Evolutionary conservation across 1,140 invertebrate genomes (phyloP).

Genomic region (Archivesica marissinica): DNA sequence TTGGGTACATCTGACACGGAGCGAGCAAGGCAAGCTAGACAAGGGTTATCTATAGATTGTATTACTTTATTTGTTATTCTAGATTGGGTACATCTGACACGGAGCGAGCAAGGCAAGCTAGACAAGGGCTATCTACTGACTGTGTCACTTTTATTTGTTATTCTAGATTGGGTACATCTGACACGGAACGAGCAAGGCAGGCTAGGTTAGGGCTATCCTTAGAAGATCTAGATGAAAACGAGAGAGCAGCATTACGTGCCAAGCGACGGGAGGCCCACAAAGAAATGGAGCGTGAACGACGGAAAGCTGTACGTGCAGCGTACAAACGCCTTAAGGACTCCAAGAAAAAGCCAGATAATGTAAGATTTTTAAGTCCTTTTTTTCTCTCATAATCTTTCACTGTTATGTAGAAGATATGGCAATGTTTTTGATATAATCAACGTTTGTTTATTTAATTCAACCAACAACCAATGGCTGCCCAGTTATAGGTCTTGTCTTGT

Average conservation of each 20-base stretch:
- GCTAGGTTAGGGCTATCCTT: constrained; percentile 65
- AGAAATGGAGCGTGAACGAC: constrained; percentile 80
- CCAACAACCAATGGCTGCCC: no score
- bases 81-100: constrained; percentile 72
- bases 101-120: constrained; percentile 68
- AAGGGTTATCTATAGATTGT: no score
- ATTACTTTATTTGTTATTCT: no score
- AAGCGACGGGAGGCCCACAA: constrained; percentile 72
- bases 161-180: constrained; percentile 67
- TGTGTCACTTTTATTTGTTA: no score
- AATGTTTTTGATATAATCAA: no score
- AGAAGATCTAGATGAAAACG: constrained; percentile 77
- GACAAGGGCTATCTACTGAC: constrained; percentile 65
- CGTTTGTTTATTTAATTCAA: no score
- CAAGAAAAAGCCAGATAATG: constrained; percentile 70
- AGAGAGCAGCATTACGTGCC: constrained; percentile 70
- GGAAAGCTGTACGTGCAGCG: constrained; percentile 78
- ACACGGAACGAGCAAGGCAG: constrained; percentile 72
- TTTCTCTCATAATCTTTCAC: no score
- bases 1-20: constrained; percentile 71
- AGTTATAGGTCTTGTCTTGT: no score
- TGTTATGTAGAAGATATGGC: no score
- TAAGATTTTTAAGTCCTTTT: constrained; percentile 12
- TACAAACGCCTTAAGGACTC: constrained; percentile 77
- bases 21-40: no score